A percentile compares a stretch with the other conserved stretches of the same genome.
Conservation (phyloP, 2,797 vertebrate genomes). For the Ispidina picta region DNA sequence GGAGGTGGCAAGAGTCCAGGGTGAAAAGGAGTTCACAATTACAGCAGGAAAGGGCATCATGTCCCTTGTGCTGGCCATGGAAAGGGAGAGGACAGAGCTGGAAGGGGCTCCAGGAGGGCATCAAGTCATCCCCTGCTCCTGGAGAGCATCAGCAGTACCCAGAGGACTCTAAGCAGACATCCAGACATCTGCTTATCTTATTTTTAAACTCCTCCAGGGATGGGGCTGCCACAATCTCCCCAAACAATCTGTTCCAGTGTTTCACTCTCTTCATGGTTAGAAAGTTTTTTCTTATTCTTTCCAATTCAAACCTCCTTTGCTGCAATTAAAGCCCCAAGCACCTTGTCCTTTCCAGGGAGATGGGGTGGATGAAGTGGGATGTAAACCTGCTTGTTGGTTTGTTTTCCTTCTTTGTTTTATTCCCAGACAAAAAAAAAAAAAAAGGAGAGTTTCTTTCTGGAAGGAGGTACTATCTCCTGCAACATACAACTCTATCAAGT, state of each 20-base stretch:
- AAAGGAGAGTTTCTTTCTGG: background rate
- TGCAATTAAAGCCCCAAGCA: background rate
- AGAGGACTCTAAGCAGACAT: background rate
- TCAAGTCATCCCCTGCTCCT: background rate
- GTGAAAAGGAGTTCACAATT: background rate
- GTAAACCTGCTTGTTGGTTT: fast-evolving
- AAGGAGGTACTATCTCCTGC: background rate
- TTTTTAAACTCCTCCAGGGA: background rate
- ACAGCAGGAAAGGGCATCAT: background rate
- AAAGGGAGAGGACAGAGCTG: background rate
- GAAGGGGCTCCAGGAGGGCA: background rate
- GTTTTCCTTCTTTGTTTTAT: background rate
- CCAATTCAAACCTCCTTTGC: background rate
- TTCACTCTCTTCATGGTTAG: background rate
- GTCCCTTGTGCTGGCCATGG: background rate
- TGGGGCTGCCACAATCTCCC: background rate
- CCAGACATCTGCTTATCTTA: background rate
- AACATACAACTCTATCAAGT: background rate
- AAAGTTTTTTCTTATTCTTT: background rate
- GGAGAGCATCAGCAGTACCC: background rate
- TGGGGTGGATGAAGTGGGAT: background rate
- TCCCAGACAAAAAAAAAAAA: background rate
- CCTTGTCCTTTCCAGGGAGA: background rate
- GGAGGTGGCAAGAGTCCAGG: slow-evolving; percentile 31
- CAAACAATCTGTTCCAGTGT: background rate